Conservation (phyloP, 2,797 vertebrate genomes). For the Vipera ursinii region DNA sequence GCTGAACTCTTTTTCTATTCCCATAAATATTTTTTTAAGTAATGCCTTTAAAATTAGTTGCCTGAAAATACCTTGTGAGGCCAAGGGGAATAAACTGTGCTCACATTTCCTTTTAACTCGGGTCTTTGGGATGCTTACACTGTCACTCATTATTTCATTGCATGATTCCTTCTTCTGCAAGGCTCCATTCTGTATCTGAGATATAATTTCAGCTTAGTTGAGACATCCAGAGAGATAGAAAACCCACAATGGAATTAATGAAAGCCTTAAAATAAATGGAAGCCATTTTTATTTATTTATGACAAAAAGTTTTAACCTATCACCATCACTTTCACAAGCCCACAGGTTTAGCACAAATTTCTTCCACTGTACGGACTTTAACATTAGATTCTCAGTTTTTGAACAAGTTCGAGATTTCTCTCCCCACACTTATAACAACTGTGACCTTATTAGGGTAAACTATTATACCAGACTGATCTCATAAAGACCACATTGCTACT, state of each 20-base stretch:
- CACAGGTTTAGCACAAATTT: neutral
- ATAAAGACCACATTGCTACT: slow-evolving; percentile 30
- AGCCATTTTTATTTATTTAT: neutral
- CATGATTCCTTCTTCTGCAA: neutral
- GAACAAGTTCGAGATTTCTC: neutral
- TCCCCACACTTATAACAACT: neutral
- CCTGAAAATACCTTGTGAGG: neutral
- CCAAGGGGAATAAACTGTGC: slow-evolving; percentile 20
- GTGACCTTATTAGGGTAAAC: neutral
- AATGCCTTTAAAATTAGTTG: slow-evolving; percentile 12
- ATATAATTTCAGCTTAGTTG: slow-evolving; percentile 12
- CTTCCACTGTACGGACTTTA: neutral
- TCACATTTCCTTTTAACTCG: slow-evolving; percentile 14
- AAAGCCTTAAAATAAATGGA: slow-evolving; percentile 2
- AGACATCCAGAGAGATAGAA: slow-evolving; percentile 1
- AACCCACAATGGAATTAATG: neutral
- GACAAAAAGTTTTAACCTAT: neutral
- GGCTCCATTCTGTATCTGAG: slow-evolving; percentile 4
- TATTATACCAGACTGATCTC: slow-evolving; percentile 14
- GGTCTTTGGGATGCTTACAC: neutral
- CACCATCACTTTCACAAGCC: neutral
- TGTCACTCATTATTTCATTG: slow-evolving; percentile 14
- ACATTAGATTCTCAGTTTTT: neutral
- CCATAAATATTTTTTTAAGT: slow-evolving; percentile 6
- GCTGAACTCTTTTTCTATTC: neutral